Conservation (phyloP, 2,888 invertebrate genomes). For the Venusia cambrica region DNA sequence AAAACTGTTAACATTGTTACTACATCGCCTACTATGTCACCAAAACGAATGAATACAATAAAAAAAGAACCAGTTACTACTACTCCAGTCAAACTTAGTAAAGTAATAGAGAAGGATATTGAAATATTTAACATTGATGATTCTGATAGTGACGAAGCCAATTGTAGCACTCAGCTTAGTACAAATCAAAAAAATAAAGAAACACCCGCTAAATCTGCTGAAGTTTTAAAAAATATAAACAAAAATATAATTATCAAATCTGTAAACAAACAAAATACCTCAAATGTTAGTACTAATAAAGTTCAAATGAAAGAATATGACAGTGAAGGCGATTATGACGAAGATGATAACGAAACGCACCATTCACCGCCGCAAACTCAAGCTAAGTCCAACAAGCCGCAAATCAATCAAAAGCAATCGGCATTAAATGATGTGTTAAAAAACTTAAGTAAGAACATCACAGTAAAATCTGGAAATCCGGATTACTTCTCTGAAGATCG, state of each 20-base stretch:
- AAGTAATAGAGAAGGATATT: conserved; percentile 46
- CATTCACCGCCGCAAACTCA: conserved; percentile 1
- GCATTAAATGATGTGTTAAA: conserved; percentile 52
- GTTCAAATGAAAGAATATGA: conserved; percentile 25
- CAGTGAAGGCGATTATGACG: conserved; percentile 29
- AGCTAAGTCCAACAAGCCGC: conserved; percentile 11
- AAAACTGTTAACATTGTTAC: conserved; percentile 13
- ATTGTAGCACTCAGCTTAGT: conserved; percentile 21
- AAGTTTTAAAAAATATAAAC: conserved; percentile 47
- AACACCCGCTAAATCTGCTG: conserved; percentile 23
- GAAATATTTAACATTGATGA: conserved; percentile 71
- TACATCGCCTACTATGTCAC: conserved; percentile 27
- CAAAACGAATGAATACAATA: conserved; percentile 25
- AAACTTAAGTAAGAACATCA: conserved; percentile 59
- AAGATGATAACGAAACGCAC: conserved; percentile 19
- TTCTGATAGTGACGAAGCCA: conserved; percentile 61
- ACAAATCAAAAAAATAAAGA: conserved; percentile 24
- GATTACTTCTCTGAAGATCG: conserved; percentile 34
- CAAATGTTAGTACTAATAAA: conserved; percentile 25
- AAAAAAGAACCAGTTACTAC: conserved; percentile 24
- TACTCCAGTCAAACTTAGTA: conserved; percentile 31
- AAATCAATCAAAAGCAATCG: conserved; percentile 34
- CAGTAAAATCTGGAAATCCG: conserved; percentile 56
- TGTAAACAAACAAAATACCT: conserved; percentile 20
- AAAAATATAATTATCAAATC: conserved; percentile 58